A percentile compares a stretch with the other conserved stretches of the same genome.
phyloP scores from a whole-genome alignment of 2,113 vertebrate species.

The Syngnathus floridae region DNA sequence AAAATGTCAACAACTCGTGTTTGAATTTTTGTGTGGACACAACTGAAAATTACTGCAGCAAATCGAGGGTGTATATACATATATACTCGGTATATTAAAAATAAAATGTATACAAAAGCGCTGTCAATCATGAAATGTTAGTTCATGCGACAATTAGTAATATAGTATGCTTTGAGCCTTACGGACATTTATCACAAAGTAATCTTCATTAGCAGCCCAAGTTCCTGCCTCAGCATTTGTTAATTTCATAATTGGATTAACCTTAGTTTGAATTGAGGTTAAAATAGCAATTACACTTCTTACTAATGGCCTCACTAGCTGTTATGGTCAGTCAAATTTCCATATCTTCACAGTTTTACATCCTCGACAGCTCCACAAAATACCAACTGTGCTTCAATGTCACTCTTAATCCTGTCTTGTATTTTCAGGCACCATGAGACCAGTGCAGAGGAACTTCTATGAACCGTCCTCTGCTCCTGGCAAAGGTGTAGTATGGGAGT shows the following conservation, averaged over 20 bases:
- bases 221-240: slow-evolving; percentile 30
- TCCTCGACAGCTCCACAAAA: background rate
- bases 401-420: slow-evolving; percentile 21
- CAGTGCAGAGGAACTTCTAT: slow-evolving; percentile 89
- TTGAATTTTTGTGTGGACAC: slow-evolving; percentile 15
- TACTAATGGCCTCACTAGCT: too few species aligned
- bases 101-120: background rate
- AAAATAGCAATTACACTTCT: slow-evolving; percentile 4
- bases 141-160: slow-evolving; percentile 16
- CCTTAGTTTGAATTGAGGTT: background rate
- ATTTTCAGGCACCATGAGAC: slow-evolving; percentile 85
- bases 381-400: background rate
- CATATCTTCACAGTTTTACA: too few species aligned
- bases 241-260: slow-evolving; percentile 10
- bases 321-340: background rate
- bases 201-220: slow-evolving; percentile 23
- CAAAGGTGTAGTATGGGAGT: slow-evolving; percentile 96
- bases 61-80: background rate
- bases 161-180: slow-evolving; percentile 6
- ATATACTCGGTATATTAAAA: too few species aligned
- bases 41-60: slow-evolving; percentile 24
- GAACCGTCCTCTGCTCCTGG: slow-evolving; percentile 92
- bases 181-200: slow-evolving; percentile 17
- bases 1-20: slow-evolving; percentile 27
- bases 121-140: background rate